Evolutionary conservation across 1,140 invertebrate genomes (phyloP), one percentile per base, ranked within the genome.

Genomic region (Rhagoletis zephyria): DNA sequence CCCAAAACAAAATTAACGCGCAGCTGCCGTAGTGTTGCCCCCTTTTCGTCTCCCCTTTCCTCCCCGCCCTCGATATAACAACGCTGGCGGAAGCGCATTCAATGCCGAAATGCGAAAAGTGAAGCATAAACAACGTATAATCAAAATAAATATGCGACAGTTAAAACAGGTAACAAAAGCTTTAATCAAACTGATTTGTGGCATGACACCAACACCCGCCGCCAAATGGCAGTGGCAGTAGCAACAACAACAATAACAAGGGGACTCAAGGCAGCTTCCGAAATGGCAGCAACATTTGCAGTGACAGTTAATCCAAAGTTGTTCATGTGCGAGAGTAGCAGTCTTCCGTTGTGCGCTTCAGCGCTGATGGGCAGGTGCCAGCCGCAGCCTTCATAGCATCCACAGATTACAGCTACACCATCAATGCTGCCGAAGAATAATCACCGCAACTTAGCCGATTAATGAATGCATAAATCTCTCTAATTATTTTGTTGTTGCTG

Each of bases 401-500:
- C 48, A 56, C 51, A 51, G 74, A 51, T 86, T 40, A 14, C 60
- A 64, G 51, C 56, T 87, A 87, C 40, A 12, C 61, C 48, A 56
- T 6, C 61, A 42, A 30, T 87, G n/a, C 51, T 64, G 63, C 64
- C 63, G 42, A 87, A 87, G 64, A 88, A 88, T 70, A 59, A 88
- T 86, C 85, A 85, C 61, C 59, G 40, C 85, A 86, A 87, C 88
- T 88, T 88, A 87, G 74, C 88, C 88, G 85, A 87, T 87, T 87
- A 88, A 88, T 88, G 88, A 88, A 87, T 88, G 70, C 74, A 88
- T 88, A 88, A 88, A 88, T 88, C 88, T 88, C 86, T 87, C 77
- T 88, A 85, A 88, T 87, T 88, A 87, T 86, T 30, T 30, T 30
- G 87, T 70, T 60, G 61, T 63, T 56, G 51, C 64, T 81, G 59